These are phyloP conservation scores for Sussaba pulchella DNA, from an alignment of 2,888 invertebrate species.

Conservation along the genomic window DNA sequence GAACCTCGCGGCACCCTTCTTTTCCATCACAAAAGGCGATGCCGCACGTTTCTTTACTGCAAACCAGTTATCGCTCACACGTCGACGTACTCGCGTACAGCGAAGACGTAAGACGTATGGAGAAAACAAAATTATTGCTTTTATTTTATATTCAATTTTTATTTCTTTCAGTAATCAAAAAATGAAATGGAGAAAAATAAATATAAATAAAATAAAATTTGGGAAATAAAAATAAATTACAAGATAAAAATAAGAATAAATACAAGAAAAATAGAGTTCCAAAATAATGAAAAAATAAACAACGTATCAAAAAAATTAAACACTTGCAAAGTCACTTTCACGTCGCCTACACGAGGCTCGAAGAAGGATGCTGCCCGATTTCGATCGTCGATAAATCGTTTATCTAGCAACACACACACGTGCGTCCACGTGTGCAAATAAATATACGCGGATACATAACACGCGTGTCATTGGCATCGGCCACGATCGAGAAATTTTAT, in stretches of 20 bases:
- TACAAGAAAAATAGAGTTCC: not conserved
- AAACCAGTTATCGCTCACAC: slow-evolving; percentile 41
- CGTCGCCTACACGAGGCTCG: slow-evolving; percentile 50
- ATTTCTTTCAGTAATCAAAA: no score
- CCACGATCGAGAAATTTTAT: slow-evolving; percentile 51
- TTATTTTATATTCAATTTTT: no score
- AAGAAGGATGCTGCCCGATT: slow-evolving; percentile 49
- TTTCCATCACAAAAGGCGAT: not conserved
- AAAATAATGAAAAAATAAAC: not conserved
- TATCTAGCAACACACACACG: slow-evolving; percentile 5
- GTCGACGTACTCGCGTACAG: slow-evolving; percentile 27
- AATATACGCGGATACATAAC: slow-evolving; percentile 32
- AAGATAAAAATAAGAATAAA: slow-evolving; percentile 27
- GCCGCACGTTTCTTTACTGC: not conserved
- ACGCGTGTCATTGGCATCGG: slow-evolving; percentile 47
- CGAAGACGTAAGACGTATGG: slow-evolving; percentile 15
- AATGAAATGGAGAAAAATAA: slow-evolving; percentile 7
- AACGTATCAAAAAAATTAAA: not conserved
- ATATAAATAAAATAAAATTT: not conserved
- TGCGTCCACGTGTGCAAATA: not conserved
- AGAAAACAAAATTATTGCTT: not conserved
- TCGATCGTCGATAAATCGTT: not conserved
- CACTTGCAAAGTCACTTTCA: slow-evolving; percentile 66
- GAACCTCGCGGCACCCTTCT: not conserved
- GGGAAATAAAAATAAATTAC: not conserved